Evolutionary conservation across 2,888 invertebrate genomes (phyloP), one percentile per base, ranked within the genome.

Genomic region (Plutella xylostella): DNA sequence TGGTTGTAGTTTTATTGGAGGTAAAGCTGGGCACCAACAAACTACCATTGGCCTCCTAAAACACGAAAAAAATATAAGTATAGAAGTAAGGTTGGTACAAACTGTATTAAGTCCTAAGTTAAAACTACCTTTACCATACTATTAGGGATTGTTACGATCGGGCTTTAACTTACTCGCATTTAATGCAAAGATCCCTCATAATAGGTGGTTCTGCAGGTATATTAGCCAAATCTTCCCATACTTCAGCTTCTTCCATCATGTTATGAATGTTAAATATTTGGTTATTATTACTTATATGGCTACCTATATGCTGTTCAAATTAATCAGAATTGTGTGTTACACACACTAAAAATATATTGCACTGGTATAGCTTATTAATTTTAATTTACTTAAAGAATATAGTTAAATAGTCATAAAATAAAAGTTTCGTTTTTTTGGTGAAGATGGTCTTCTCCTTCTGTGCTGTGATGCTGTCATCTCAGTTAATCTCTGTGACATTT

Each of bases 11-110:
- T 88, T 90, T 44, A 88, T 85, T 43, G 87, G 76, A 6, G 96
- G 96, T 49, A 97, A 76, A 35, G 90, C 92, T 30, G 88, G 85
- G 72, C 96, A 97, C 94, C 96, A 97, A 67, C 97, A 97, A n/a
- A 96, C 96, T 35, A 87, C 88, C 22, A 79, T 68, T 3, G 97
- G 97, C 52, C 96, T 88, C 53, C 96, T 96, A 63, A 51, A 82
- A 69, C 45, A 41, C 6, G 18, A 45, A 21, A 39, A 42, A 44
- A 25, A 11, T 35, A 14, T 45, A 3, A 33, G 33, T n/a, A 12
- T 4, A 12, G 22, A 22, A 22, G 9, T 4, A 33, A n/a, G 33
- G 6, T n/a, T 3, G 12, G 33, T n/a, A 15, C 5, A 33, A n/a
- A 7, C 5, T 11, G 5, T 7, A 11, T 5, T 11, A 25, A 7